Evolutionary conservation across 2,113 vertebrate genomes (phyloP).

Genomic region (Origma solitaria): DNA sequence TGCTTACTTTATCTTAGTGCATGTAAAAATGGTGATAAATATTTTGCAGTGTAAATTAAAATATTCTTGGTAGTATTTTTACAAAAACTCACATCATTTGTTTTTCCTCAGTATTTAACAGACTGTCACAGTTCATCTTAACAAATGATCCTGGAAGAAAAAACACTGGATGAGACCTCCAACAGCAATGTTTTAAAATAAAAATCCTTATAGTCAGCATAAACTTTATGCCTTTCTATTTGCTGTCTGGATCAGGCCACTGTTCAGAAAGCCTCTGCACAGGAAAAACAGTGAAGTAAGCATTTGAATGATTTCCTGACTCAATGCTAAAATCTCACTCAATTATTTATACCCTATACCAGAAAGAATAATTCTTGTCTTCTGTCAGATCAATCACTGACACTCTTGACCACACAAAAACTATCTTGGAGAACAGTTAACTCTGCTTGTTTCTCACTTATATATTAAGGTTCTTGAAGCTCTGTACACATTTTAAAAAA

Average conservation of each 20-base stretch:
- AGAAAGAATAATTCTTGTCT: not conserved
- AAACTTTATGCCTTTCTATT: not conserved
- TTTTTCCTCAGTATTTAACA: not conserved
- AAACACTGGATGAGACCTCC: not conserved
- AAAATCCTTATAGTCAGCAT: not conserved
- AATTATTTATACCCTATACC: not conserved
- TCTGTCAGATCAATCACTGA: not conserved
- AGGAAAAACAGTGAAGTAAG: not conserved
- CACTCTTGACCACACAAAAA: not conserved
- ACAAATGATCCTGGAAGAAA: not conserved
- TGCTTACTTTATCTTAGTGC: not conserved
- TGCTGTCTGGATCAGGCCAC: not conserved
- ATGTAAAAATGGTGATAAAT: not conserved
- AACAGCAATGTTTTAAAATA: not conserved
- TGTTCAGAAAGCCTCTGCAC: not conserved
- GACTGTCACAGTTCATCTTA: not conserved
- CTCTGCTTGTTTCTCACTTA: not conserved
- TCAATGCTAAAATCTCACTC: not conserved
- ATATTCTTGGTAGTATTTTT: not conserved
- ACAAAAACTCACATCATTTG: not conserved
- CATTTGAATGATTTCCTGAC: not conserved
- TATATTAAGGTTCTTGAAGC: not conserved
- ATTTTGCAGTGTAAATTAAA: not conserved
- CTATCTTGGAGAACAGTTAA: not conserved
- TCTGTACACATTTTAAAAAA: not conserved